Percentiles rank a stretch among this genome's conserved stretches.
Conservation (phyloP, 2,797 vertebrate genomes). For the Molossus molossus region DNA sequence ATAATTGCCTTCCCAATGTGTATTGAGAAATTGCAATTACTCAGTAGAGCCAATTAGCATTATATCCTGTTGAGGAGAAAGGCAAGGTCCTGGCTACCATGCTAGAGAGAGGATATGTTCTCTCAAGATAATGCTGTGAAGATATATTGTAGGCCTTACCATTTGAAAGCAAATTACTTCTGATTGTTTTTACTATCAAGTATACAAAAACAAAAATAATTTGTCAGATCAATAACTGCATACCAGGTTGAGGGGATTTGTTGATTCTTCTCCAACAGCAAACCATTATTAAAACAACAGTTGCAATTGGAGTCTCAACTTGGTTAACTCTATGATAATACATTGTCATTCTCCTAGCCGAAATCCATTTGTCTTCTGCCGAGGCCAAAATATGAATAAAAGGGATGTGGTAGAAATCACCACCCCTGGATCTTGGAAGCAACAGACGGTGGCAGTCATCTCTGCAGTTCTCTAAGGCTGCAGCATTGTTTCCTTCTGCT, state of each 20-base stretch:
- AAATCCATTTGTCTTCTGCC: not conserved
- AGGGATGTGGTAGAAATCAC: not conserved
- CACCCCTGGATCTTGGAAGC: not conserved
- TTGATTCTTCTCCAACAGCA: constrained; percentile 1
- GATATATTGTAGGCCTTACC: not conserved
- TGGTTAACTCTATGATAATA: not conserved
- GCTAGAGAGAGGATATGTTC: not conserved
- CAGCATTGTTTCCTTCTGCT: not conserved
- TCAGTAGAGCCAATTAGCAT: not conserved
- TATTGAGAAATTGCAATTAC: not conserved
- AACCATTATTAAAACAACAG: not conserved
- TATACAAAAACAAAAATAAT: not conserved
- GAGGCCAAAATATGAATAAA: not conserved
- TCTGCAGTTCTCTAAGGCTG: not conserved
- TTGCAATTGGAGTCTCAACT: not conserved
- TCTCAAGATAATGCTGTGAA: not conserved
- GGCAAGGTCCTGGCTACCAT: not conserved
- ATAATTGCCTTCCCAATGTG: not conserved
- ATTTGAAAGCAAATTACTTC: not conserved
- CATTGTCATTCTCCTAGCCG: not conserved
- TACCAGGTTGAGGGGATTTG: not conserved
- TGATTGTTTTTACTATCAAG: not conserved
- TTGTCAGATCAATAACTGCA: not conserved
- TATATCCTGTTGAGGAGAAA: not conserved
- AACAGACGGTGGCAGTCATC: not conserved